These are phyloP conservation scores for Lemur catta DNA, from an alignment of 2,797 vertebrate species.

Conservation along the genomic window DNA sequence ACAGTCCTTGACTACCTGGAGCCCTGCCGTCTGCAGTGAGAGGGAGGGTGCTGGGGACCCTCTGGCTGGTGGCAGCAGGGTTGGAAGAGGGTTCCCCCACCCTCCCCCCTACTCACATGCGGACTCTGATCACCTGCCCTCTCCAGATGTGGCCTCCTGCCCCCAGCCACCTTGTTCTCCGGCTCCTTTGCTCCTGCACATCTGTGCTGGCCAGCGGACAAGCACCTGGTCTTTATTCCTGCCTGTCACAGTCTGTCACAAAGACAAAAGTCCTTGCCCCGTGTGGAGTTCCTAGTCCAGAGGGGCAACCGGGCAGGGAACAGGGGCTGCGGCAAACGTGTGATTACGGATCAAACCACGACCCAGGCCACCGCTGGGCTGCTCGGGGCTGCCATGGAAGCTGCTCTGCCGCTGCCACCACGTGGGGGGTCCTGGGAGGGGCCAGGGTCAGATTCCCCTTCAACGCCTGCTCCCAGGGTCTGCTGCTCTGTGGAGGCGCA, in stretches of 20 bases:
- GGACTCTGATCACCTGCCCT: accelerated
- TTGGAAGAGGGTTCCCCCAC: accelerated
- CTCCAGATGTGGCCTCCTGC: accelerated
- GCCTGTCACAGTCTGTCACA: accelerated
- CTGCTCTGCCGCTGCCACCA: background rate
- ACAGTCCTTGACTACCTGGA: background rate
- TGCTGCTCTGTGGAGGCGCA: background rate
- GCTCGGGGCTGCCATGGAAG: accelerated
- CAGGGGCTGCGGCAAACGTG: accelerated
- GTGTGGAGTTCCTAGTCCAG: background rate
- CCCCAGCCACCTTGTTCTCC: background rate
- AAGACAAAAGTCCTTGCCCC: background rate
- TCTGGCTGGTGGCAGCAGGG: accelerated
- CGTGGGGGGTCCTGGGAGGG: background rate
- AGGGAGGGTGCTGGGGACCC: background rate
- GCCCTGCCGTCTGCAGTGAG: background rate
- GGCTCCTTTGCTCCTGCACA: accelerated
- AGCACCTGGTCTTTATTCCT: background rate
- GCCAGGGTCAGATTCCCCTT: background rate
- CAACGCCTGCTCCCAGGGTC: background rate
- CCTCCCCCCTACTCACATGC: accelerated
- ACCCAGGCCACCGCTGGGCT: accelerated
- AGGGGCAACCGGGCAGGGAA: background rate
- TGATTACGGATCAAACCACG: accelerated
- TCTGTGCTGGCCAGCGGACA: accelerated